phyloP scores from a whole-genome alignment of 2,113 vertebrate species.

The Choloepus hoffmanni region DNA sequence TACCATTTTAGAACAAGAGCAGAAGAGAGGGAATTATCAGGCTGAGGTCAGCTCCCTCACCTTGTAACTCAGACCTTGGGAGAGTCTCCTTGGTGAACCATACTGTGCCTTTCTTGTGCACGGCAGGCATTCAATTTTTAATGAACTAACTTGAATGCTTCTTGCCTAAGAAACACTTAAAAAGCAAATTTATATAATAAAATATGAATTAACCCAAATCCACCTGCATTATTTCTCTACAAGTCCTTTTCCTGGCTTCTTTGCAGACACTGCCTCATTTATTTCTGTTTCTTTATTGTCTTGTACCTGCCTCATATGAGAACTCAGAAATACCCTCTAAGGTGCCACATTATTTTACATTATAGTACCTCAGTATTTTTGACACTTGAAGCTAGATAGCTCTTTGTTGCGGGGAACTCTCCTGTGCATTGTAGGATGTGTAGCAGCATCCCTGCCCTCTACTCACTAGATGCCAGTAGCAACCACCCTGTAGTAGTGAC shows the following conservation, averaged over 20 bases:
- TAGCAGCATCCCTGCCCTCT: not conserved
- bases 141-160: conserved; percentile 4
- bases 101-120: not conserved
- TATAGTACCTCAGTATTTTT: not conserved
- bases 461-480: not conserved
- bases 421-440: not conserved
- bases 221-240: not conserved
- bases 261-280: not conserved
- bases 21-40: not conserved
- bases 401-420: not conserved
- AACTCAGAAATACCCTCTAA: not conserved
- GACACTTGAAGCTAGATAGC: not conserved
- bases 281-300: not conserved
- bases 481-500: not conserved
- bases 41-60: not conserved
- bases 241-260: not conserved
- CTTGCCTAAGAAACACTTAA: conserved; percentile 37
- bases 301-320: not conserved
- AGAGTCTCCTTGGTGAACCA: not conserved
- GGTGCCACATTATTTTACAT: not conserved
- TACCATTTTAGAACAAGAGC: conserved; percentile 37
- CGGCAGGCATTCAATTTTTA: not conserved
- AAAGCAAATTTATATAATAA: conserved; percentile 46
- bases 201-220: not conserved
- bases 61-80: not conserved